phyloP scores from a whole-genome alignment of 2,888 invertebrate genomes.

The Cheilosia grossa region DNA sequence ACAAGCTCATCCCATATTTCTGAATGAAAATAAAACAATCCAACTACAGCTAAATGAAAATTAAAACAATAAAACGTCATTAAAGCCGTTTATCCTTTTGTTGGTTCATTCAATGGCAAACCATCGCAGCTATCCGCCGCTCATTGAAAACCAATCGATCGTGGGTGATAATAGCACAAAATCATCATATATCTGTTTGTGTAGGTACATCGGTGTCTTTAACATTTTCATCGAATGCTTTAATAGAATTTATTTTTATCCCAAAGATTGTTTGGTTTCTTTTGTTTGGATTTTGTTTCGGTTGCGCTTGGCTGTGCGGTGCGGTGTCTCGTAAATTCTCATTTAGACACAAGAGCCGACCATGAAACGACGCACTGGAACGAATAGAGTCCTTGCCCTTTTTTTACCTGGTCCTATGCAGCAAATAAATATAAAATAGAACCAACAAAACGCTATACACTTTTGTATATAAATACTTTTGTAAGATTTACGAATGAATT shows the following conservation, averaged over 20 bases:
- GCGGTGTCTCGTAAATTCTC: slow-evolving; percentile 63
- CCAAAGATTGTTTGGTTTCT: not conserved
- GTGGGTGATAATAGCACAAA: slow-evolving; percentile 69
- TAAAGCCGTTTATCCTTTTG: slow-evolving; percentile 8
- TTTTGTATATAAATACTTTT: slow-evolving; percentile 14
- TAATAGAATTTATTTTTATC: slow-evolving; percentile 70
- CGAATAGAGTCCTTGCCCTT: slow-evolving; percentile 21
- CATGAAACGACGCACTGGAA: slow-evolving; percentile 45
- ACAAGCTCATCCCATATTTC: slow-evolving; percentile 20
- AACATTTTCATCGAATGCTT: slow-evolving; percentile 51
- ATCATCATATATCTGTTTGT: not conserved
- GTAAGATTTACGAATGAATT: slow-evolving; percentile 64
- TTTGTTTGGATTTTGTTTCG: slow-evolving; percentile 18
- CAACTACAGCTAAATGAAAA: slow-evolving; percentile 3
- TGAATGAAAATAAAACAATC: slow-evolving; percentile 11
- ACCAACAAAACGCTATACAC: slow-evolving; percentile 10
- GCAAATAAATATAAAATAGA: slow-evolving; percentile 11
- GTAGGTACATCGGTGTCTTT: slow-evolving; percentile 38
- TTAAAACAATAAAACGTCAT: slow-evolving; percentile 33
- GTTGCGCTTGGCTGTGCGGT: slow-evolving; percentile 24
- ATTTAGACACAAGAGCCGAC: slow-evolving; percentile 51
- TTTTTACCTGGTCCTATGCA: slow-evolving; percentile 13
- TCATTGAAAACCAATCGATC: slow-evolving; percentile 68
- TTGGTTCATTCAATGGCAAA: not conserved
- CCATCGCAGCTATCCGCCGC: not conserved